Evolutionary conservation across 2,113 vertebrate genomes (phyloP), one percentile per base, ranked within the genome.

Genomic region (Chloropsis cyanopogon): DNA sequence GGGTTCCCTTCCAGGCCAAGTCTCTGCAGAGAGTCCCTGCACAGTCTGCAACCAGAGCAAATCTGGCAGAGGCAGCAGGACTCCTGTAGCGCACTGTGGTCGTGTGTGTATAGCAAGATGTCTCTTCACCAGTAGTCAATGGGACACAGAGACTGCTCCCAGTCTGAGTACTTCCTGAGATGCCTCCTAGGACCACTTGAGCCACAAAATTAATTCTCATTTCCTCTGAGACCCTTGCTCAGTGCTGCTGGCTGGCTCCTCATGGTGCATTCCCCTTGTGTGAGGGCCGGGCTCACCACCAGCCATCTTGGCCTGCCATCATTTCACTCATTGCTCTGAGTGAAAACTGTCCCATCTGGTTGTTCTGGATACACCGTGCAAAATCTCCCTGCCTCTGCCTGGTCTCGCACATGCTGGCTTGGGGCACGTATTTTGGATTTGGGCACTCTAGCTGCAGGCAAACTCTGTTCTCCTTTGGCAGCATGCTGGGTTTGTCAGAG

Each of bases 361-460:
- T 96, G 83, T 63, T 91, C 86, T 76, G 57, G 86, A 93, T 81
- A 26, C 6, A 4, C 37, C 0, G 0, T 61, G 20, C 50, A 61
- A 92, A 91, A 70, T 61, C 46, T 80, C 37, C 44, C 66, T 92
- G 53, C n/a, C n/a, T 90, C 66, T 86, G 37, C 35, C 54, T 70
- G 80, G 76, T 69, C 41, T 77, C 0, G 0, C 0, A 2, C 50
- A 83, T 0, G 50, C 83, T 70, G 91, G 10, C 76, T 91, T 86
- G 60, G 91, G 83, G 77, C 91, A 95, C 6, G 35, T 92, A 77
- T 49, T 95, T 86, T 2, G 19, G 80, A 91, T 93, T 83, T 91
- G 94, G 94, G 86, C 86, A 88, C 77, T 41, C 42, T 84, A 93
- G 93, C 93, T 92, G 64, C 86, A 92, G 96, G 89, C 94, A 93